phyloP scores from a whole-genome alignment of 2,888 invertebrate species.

The Caprella mutica region DNA sequence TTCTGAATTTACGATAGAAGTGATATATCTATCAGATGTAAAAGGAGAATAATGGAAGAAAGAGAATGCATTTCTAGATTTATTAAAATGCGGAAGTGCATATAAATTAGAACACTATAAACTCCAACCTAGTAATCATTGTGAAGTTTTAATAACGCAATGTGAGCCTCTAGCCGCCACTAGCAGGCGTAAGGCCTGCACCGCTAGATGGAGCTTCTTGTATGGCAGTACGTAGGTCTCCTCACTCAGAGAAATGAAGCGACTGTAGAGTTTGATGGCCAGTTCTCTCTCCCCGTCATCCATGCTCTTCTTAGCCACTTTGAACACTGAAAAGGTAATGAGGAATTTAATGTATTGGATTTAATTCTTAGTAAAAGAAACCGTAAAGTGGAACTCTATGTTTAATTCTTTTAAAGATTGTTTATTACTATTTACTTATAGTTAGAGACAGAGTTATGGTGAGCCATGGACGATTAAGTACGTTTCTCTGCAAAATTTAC shows the following conservation, averaged over 20 bases:
- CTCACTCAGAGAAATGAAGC: constrained; percentile 4
- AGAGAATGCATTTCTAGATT: too few relatives aligned
- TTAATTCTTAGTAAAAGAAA: not conserved
- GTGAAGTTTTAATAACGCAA: constrained; percentile 12
- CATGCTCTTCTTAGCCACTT: constrained; percentile 8
- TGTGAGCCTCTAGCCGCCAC: constrained; percentile 22
- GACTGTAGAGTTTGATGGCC: constrained; percentile 13
- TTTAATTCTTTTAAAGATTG: too few relatives aligned
- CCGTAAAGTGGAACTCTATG: too few relatives aligned
- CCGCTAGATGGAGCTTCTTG: constrained; percentile 22
- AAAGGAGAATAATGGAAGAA: too few relatives aligned
- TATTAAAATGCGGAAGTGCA: too few relatives aligned
- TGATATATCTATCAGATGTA: too few relatives aligned
- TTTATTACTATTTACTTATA: too few relatives aligned
- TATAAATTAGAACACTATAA: too few relatives aligned
- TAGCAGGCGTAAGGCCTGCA: constrained; percentile 22
- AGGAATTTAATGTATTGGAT: not conserved
- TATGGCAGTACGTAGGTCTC: constrained; percentile 11
- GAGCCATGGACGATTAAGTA: not conserved
- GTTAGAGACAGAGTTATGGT: too few relatives aligned
- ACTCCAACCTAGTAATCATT: too few relatives aligned
- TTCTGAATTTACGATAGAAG: too few relatives aligned
- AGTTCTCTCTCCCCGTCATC: constrained; percentile 18
- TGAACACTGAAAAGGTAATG: not conserved
- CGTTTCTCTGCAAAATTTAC: not conserved